Evolutionary conservation across 2,888 invertebrate genomes (phyloP).

Genomic region (Hesperia comma): DNA sequence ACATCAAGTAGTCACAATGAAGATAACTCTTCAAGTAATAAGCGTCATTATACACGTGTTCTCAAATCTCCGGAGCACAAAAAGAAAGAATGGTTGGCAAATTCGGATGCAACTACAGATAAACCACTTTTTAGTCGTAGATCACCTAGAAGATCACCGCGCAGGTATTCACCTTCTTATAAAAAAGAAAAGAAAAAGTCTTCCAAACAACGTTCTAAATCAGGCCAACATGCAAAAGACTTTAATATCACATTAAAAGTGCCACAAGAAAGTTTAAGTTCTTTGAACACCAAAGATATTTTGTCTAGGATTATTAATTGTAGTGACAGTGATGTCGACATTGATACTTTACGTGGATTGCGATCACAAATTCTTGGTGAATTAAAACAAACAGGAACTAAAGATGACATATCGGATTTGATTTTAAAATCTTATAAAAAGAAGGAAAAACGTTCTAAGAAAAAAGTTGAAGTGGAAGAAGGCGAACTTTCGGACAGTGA

Average conservation of each 20-base stretch:
- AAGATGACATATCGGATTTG: slow-evolving; percentile 75
- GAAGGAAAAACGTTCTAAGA: slow-evolving; percentile 48
- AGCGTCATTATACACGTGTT: slow-evolving; percentile 69
- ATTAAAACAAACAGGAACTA: slow-evolving; percentile 71
- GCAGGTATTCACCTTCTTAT: slow-evolving; percentile 54
- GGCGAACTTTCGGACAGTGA: slow-evolving; percentile 79
- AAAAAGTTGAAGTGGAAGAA: slow-evolving; percentile 68
- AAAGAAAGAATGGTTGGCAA: slow-evolving; percentile 49
- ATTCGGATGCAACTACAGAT: slow-evolving; percentile 45
- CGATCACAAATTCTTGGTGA: slow-evolving; percentile 77
- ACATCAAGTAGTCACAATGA: slow-evolving; percentile 38
- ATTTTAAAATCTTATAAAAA: slow-evolving; percentile 72
- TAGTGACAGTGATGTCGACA: slow-evolving; percentile 74
- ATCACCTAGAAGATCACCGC: slow-evolving; percentile 55
- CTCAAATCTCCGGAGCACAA: slow-evolving; percentile 67
- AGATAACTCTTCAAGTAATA: slow-evolving; percentile 44
- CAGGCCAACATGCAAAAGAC: slow-evolving; percentile 51
- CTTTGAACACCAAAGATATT: slow-evolving; percentile 73
- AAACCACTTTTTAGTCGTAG: slow-evolving; percentile 61
- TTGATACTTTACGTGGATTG: slow-evolving; percentile 75
- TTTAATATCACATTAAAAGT: slow-evolving; percentile 76
- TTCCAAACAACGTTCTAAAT: slow-evolving; percentile 50
- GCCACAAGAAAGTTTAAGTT: slow-evolving; percentile 70
- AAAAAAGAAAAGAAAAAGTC: slow-evolving; percentile 69
- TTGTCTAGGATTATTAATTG: slow-evolving; percentile 74